Conservation (phyloP, 2,113 vertebrate species). For the Thalassarche chlororhynchos region DNA sequence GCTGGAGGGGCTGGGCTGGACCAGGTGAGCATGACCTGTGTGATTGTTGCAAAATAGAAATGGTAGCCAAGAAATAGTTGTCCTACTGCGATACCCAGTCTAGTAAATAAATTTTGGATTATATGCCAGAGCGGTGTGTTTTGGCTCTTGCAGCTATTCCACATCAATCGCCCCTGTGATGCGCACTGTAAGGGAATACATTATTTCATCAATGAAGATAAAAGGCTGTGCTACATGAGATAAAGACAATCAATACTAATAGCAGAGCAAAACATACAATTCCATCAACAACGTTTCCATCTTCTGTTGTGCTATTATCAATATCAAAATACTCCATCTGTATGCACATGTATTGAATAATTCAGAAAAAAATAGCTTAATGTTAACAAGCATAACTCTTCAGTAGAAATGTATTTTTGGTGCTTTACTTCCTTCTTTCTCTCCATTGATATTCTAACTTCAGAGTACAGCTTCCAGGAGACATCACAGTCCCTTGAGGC, state of each 20-base stretch:
- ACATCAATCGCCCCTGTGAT: too few species aligned
- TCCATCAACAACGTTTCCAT: background rate
- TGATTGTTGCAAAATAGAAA: background rate
- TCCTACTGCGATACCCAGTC: too few species aligned
- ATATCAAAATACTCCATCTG: background rate
- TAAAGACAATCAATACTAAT: background rate
- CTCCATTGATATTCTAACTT: too few species aligned
- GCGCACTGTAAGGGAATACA: accelerated
- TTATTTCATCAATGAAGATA: background rate
- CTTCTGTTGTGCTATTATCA: background rate
- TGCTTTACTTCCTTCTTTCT: background rate
- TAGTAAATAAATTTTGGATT: too few species aligned
- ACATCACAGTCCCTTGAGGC: background rate
- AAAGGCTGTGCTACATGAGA: background rate
- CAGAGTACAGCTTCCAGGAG: background rate
- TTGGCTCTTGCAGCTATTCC: background rate
- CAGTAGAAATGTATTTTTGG: background rate
- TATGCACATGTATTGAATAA: background rate
- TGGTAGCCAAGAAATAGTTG: background rate
- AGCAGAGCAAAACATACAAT: background rate
- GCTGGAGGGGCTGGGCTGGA: background rate
- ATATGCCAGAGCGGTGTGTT: background rate
- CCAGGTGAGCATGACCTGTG: accelerated
- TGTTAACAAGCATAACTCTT: background rate
- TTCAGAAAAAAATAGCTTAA: background rate